phyloP scores from a whole-genome alignment of 2,797 vertebrate genomes.

The Esox lucius region DNA sequence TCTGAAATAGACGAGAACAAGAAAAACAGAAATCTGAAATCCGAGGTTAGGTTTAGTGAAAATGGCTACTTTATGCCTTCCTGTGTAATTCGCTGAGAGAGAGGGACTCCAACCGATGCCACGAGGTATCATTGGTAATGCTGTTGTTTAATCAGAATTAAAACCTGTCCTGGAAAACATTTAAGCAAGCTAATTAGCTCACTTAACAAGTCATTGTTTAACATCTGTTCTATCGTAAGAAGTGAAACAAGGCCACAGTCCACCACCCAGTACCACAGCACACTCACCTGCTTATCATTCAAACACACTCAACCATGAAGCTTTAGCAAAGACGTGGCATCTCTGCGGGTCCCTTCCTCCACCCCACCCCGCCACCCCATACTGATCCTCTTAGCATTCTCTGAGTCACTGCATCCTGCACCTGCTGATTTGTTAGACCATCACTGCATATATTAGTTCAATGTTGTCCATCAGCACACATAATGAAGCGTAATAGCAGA shows the following conservation, averaged over 20 bases:
- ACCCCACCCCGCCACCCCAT: neutral
- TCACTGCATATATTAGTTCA: constrained; percentile 50
- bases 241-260: neutral
- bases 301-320: neutral
- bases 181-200: neutral
- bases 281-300: constrained; percentile 3
- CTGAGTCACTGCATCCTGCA: neutral
- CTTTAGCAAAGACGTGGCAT: neutral
- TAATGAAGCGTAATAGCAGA: constrained; percentile 67
- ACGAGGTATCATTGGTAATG: neutral
- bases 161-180: neutral
- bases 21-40: neutral
- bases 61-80: neutral
- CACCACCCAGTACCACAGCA: neutral
- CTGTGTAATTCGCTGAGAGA: neutral
- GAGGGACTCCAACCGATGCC: neutral
- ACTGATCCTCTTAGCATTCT: neutral
- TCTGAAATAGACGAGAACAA: neutral
- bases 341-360: neutral
- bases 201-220: neutral
- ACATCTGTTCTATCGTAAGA: neutral
- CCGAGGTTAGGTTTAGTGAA: neutral
- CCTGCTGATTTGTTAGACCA: constrained; percentile 27
- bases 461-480: constrained; percentile 57
- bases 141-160: neutral